Evolutionary conservation across 1,140 invertebrate genomes (phyloP).

Genomic region (Theocolax elegans): DNA sequence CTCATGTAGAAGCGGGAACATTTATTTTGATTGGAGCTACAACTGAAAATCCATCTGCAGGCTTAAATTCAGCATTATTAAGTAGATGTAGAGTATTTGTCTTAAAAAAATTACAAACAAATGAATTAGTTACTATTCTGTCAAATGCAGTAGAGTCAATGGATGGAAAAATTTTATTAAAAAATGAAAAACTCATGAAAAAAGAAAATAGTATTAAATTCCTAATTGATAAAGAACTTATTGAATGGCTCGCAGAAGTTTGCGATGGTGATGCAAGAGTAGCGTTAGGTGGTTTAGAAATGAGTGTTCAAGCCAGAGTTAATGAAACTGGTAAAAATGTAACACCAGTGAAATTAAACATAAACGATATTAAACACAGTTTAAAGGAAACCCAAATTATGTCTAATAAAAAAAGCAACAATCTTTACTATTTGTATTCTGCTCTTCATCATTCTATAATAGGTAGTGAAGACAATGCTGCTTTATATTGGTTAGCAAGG

Average conservation of each 20-base stretch:
- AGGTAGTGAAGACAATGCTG: constrained; percentile 79
- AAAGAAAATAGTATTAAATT: constrained; percentile 46
- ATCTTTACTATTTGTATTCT: constrained; percentile 72
- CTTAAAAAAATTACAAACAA: constrained; percentile 74
- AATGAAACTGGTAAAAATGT: constrained; percentile 23
- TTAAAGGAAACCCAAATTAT: constrained; percentile 73
- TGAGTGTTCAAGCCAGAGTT: constrained; percentile 70
- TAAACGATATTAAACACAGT: constrained; percentile 72
- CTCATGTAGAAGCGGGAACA: constrained; percentile 82
- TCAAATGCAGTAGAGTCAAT: constrained; percentile 67
- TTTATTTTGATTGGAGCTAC: constrained; percentile 84
- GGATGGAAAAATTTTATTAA: constrained; percentile 48
- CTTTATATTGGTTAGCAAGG: constrained; percentile 83
- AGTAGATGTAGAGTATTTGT: constrained; percentile 80
- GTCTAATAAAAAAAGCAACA: constrained; percentile 80
- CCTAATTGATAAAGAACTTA: constrained; percentile 70
- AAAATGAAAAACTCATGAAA: constrained; percentile 35
- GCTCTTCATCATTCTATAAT: constrained; percentile 85
- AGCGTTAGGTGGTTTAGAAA: constrained; percentile 78
- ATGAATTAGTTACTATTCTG: constrained; percentile 73
- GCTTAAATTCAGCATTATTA: constrained; percentile 81
- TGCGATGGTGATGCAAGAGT: constrained; percentile 84
- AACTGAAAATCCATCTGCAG: constrained; percentile 87
- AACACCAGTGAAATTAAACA: constrained; percentile 59
- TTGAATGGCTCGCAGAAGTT: constrained; percentile 77